Percentiles rank a stretch among this genome's conserved stretches.
Conservation (phyloP, 2,888 invertebrate genomes). For the Cantharis rustica region DNA sequence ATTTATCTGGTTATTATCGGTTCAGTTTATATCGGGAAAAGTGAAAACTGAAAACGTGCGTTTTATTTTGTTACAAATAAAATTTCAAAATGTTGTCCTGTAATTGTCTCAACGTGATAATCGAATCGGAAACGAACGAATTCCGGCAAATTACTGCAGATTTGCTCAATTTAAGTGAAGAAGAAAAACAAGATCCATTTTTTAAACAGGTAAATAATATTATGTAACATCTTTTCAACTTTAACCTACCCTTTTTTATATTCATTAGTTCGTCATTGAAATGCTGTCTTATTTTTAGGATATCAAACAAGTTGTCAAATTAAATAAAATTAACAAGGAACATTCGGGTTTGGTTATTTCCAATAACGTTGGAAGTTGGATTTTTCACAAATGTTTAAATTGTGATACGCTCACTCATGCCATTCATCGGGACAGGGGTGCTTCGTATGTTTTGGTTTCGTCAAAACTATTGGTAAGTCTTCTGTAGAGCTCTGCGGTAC, state of each 20-base stretch:
- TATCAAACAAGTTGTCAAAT: constrained; percentile 59
- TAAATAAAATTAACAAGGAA: constrained; percentile 60
- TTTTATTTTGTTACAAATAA: not conserved
- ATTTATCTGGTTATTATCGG: constrained; percentile 20
- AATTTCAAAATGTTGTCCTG: constrained; percentile 65
- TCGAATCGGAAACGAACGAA: constrained; percentile 64
- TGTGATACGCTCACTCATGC: constrained; percentile 70
- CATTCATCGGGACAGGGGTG: constrained; percentile 61
- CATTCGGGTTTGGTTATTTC: constrained; percentile 64
- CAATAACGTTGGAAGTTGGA: constrained; percentile 64
- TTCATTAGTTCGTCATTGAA: constrained; percentile 9
- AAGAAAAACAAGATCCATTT: constrained; percentile 68
- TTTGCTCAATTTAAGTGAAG: constrained; percentile 62
- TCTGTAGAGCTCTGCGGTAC: not conserved
- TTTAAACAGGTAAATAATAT: constrained; percentile 65
- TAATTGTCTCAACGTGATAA: constrained; percentile 76
- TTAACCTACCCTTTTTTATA: constrained; percentile 19
- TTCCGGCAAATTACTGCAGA: constrained; percentile 63
- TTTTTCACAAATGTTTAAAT: constrained; percentile 66
- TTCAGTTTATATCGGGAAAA: constrained; percentile 10
- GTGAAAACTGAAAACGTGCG: constrained; percentile 10
- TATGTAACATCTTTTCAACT: constrained; percentile 1
- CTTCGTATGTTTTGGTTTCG: constrained; percentile 61
- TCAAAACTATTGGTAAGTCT: constrained; percentile 63
- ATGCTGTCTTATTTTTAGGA: constrained; percentile 53